phyloP scores from a whole-genome alignment of 1,140 invertebrate genomes.

The Orius insidiosus region DNA sequence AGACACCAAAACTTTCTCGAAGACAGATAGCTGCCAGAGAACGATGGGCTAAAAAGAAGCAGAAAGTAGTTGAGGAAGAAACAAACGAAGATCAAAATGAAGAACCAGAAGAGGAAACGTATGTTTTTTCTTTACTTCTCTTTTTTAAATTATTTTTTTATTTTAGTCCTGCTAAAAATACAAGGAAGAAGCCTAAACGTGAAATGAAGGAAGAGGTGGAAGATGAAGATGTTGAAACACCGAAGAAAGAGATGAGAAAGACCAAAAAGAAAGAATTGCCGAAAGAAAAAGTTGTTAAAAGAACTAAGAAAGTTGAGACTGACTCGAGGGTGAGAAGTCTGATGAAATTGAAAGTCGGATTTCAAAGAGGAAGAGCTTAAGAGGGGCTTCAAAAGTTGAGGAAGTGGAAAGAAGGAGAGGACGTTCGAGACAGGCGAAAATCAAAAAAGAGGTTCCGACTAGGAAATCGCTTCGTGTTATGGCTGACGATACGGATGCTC shows the following conservation, averaged over 20 bases:
- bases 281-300: background rate
- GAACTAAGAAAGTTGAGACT: no score
- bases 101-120: no score
- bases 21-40: constrained; percentile 12
- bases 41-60: constrained; percentile 9
- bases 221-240: constrained; percentile 1
- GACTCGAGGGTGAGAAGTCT: no score
- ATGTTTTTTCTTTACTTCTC: background rate
- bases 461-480: constrained; percentile 1
- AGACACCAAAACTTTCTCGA: constrained; percentile 4
- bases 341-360: no score
- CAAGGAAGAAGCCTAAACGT: background rate
- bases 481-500: background rate
- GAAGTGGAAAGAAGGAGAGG: background rate
- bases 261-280: background rate
- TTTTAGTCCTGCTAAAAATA: background rate
- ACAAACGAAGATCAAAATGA: background rate
- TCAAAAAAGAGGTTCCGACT: background rate
- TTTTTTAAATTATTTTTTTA: background rate
- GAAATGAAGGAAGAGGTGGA: background rate
- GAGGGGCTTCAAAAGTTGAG: background rate
- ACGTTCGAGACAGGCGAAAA: background rate
- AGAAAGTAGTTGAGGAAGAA: constrained; percentile 3
- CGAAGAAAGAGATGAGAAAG: background rate
- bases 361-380: background rate